These are phyloP conservation scores for Propsilocerus akamusi DNA, from an alignment of 1,140 invertebrate species.

Conservation along the genomic window DNA sequence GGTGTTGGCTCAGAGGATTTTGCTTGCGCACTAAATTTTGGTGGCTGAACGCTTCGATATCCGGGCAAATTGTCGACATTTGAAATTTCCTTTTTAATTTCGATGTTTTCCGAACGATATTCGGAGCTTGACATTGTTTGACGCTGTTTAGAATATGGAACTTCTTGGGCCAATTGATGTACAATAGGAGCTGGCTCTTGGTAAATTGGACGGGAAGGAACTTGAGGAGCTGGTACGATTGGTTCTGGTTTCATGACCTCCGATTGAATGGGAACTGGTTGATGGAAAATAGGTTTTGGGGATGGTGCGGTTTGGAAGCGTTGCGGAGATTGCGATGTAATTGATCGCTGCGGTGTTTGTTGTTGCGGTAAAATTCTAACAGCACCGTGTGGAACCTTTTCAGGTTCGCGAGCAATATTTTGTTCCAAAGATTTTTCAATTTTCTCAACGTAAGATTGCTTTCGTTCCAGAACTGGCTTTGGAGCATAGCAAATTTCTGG, in stretches of 20 bases:
- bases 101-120: no score
- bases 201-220: background rate
- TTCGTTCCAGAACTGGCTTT: conserved; percentile 18
- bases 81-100: no score
- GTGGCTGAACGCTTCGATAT: no score
- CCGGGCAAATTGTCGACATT: no score
- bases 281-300: conserved; percentile 27
- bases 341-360: conserved; percentile 14
- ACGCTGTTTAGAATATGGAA: background rate
- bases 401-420: conserved; percentile 30
- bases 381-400: conserved; percentile 29
- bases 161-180: no score
- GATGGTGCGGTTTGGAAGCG: conserved; percentile 10
- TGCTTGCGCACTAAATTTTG: no score
- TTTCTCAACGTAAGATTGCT: conserved; percentile 33
- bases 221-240: background rate
- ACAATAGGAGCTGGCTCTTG: background rate
- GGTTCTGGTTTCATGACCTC: background rate
- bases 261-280: conserved; percentile 10
- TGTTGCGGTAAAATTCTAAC: conserved; percentile 29
- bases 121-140: background rate
- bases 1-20: no score
- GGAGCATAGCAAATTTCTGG: conserved; percentile 42
- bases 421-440: conserved; percentile 35
- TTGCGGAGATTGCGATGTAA: background rate